These are phyloP conservation scores for Eidolon dupreanum DNA, from an alignment of 2,797 vertebrate species.

Conservation along the genomic window DNA sequence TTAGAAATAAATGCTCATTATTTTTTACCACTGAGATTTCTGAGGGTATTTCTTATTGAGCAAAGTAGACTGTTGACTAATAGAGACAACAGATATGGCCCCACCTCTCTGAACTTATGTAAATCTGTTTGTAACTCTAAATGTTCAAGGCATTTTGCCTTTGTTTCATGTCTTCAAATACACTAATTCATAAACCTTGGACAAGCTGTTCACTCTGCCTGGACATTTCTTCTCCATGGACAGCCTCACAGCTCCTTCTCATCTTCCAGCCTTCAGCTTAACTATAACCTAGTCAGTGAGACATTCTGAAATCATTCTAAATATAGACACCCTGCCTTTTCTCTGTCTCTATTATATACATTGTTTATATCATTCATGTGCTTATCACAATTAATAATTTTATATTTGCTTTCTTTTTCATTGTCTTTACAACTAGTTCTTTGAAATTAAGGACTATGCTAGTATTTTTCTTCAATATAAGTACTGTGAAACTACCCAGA, in stretches of 20 bases:
- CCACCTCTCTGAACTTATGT: not conserved
- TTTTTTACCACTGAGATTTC: not conserved
- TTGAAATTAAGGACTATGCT: not conserved
- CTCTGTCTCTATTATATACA: not conserved
- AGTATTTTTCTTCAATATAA: not conserved
- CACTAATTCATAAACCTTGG: not conserved
- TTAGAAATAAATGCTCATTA: not conserved
- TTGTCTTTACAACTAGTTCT: not conserved
- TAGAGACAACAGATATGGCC: not conserved
- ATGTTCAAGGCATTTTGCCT: not conserved
- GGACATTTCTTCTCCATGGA: not conserved
- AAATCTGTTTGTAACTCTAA: not conserved
- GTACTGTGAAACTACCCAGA: not conserved
- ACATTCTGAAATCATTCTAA: not conserved
- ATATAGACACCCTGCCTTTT: not conserved
- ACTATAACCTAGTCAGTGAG: not conserved
- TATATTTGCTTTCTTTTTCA: not conserved
- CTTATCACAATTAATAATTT: not conserved
- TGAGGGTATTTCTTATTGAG: not conserved
- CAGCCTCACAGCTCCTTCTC: not conserved
- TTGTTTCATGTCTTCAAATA: not conserved
- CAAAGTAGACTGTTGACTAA: not conserved
- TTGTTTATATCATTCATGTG: not conserved
- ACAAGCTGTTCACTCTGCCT: not conserved
- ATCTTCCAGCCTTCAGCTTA: not conserved